Evolutionary conservation across 2,113 vertebrate genomes (phyloP).

Genomic region (Dolichotis patagonum): DNA sequence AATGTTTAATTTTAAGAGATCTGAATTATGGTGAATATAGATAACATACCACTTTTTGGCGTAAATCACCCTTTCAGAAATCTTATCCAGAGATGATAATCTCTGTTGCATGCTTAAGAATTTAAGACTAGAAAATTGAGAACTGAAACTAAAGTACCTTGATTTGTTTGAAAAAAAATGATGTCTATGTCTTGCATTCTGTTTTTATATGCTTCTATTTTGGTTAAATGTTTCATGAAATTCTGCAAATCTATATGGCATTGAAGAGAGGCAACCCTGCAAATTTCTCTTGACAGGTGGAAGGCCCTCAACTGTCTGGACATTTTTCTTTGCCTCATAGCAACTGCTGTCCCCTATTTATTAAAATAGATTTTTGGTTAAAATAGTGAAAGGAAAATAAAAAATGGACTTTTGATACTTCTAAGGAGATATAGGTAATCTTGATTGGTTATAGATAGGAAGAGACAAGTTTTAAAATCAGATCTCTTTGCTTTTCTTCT

Average conservation of each 20-base stretch:
- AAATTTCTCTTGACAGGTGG: constrained; percentile 74
- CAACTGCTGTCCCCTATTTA: constrained; percentile 66
- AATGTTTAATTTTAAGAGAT: constrained; percentile 33
- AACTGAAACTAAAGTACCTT: constrained; percentile 61
- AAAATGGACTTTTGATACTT: constrained; percentile 63
- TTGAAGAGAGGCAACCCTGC: constrained; percentile 69
- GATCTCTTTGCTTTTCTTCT: constrained; percentile 64
- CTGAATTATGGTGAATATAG: neutral
- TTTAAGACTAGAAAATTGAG: constrained; percentile 68
- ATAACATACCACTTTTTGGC: too few species aligned
- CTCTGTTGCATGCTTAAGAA: constrained; percentile 43
- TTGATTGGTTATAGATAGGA: constrained; percentile 47
- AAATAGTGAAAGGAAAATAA: constrained; percentile 62
- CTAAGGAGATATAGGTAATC: constrained; percentile 50
- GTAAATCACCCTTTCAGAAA: constrained; percentile 39
- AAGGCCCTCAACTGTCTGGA: constrained; percentile 68
- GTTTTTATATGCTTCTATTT: constrained; percentile 78
- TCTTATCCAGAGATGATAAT: neutral
- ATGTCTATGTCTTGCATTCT: constrained; percentile 62
- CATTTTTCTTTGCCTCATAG: constrained; percentile 77
- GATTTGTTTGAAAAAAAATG: constrained; percentile 25
- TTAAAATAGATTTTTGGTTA: constrained; percentile 66
- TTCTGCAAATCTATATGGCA: constrained; percentile 69
- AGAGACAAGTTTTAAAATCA: constrained; percentile 70
- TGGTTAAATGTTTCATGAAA: constrained; percentile 68